A percentile compares a stretch with the other conserved stretches of the same genome.
Evolutionary conservation across 2,797 vertebrate genomes (phyloP).

Genomic region (Mus spretus): DNA sequence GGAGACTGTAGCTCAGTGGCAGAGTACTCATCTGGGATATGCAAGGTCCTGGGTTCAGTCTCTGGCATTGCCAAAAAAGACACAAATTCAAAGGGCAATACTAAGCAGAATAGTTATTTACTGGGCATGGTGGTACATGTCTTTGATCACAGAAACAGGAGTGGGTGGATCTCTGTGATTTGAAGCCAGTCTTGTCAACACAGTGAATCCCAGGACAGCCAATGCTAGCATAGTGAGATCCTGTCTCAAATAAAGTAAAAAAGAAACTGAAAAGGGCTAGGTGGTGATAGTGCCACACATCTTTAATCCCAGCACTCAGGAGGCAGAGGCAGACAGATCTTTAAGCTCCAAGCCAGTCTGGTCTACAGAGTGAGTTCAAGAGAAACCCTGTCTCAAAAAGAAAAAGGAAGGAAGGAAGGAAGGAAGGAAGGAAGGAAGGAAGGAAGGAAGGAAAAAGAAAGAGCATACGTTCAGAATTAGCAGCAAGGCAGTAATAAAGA

Average conservation of each 20-base stretch:
- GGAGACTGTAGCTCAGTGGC: neutral
- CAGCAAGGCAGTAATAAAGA: neutral
- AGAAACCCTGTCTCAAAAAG: neutral
- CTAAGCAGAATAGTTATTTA: neutral
- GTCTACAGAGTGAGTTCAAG: neutral
- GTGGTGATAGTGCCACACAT: neutral
- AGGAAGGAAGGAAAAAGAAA: neutral
- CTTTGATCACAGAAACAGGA: neutral
- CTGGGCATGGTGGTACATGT: neutral
- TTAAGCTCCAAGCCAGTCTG: neutral
- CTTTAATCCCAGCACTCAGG: neutral
- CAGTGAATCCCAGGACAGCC: neutral
- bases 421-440: no score
- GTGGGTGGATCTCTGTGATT: neutral
- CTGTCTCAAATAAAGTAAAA: neutral
- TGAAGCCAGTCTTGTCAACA: neutral
- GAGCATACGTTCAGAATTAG: neutral
- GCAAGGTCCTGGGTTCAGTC: neutral
- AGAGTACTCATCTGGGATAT: neutral
- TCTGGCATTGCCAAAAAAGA: neutral
- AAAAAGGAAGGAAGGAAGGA: no score
- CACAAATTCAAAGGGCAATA: neutral
- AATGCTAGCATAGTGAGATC: neutral
- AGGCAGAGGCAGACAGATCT: neutral
- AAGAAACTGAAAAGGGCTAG: neutral